Base-by-base conservation (phyloP, 1,140 invertebrate genomes). In the Gryllus bimaculatus region DNA sequence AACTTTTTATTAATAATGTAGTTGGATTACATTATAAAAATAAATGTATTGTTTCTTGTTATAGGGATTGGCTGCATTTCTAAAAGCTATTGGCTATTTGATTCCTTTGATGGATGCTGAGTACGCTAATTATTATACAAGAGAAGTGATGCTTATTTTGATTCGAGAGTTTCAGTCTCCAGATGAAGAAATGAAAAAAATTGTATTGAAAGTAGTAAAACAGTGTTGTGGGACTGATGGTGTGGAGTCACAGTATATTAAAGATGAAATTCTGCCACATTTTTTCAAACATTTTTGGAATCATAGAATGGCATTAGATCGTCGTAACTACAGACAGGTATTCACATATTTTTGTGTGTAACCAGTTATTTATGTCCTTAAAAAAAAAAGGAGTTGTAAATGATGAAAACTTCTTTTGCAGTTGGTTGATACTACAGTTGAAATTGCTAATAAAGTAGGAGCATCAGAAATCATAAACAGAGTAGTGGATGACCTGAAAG, bases 271-370 rank as follows among this genome's bases (percentile, higher is more conserved):
- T 82, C 87, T 99, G 79, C 97, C 98, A 7, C 96, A 98, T 83
- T 99, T 99, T 87, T 99, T 99, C 88, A 98, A 98, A 88, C 96
- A 99, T 85, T 99, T 99, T 86, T 99, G 98, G 98, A 99, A 99
- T 86, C 98, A 99, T 85, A 90, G 98, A 79, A 99, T 99, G 98
- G 98, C 98, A 6, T 87, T 99, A 47, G 98, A 99, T 87, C 91
- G 97, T 80, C 90, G 98, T 80, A 99, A 99, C 87, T 99, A 99
- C 85, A 89, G 97, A 83, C 78, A 79, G 47, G 78, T 79, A 66
- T 8, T 49, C 2, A n/a, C 2, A 75, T n/a, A 10, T 75, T 39
- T 39, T 75, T 5, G 74, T 75, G n/a, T 8, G 1, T 5, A 21
- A 15, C 20, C 26, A 15, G 13, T 10, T 20, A 18, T 7, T 39